These are phyloP conservation scores for Puffinus mauretanicus DNA, from an alignment of 2,113 vertebrate species.

Conservation along the genomic window DNA sequence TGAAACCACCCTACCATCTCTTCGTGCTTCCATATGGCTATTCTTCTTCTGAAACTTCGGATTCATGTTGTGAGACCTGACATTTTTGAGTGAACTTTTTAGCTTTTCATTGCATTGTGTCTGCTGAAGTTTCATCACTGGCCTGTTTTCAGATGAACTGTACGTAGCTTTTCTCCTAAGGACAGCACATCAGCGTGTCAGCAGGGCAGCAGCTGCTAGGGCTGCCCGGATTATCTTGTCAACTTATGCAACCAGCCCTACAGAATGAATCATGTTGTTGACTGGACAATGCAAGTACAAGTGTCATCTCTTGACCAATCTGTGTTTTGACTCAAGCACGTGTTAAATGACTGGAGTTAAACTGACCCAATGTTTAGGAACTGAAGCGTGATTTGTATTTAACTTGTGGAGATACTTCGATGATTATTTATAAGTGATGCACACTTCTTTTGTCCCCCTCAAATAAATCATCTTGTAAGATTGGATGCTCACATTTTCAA, in stretches of 20 bases:
- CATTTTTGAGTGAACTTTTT: accelerated
- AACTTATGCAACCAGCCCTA: not conserved
- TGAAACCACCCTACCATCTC: not conserved
- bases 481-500: not conserved
- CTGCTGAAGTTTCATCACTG: not conserved
- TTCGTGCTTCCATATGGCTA: not conserved
- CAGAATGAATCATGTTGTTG: conserved; percentile 1
- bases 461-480: not conserved
- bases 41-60: not conserved
- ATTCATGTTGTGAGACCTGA: not conserved
- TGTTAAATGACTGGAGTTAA: not conserved
- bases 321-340: not conserved
- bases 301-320: not conserved
- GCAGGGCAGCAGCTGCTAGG: not conserved
- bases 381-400: not conserved
- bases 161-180: not conserved
- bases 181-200: not conserved
- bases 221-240: not conserved
- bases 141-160: not conserved
- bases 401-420: not conserved
- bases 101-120: not conserved
- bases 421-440: not conserved
- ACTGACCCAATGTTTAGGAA: not conserved
- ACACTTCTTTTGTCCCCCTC: accelerated
- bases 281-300: not conserved